Conservation (phyloP, 2,797 vertebrate species). For the Calcarius lapponicus region DNA sequence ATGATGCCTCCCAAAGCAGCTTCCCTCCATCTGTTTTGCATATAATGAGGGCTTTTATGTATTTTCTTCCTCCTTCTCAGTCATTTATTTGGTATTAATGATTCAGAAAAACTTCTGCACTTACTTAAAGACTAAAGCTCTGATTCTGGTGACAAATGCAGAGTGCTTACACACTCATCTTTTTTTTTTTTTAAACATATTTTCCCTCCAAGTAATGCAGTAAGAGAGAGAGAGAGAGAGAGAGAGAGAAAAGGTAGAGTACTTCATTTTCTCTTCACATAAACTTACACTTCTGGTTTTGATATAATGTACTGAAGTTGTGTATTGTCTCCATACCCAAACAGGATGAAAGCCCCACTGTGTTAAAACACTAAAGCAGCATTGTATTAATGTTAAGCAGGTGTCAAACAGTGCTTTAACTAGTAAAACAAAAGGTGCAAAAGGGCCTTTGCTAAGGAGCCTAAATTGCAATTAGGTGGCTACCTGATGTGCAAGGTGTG, state of each 20-base stretch:
- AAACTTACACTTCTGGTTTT: not conserved
- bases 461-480: not conserved
- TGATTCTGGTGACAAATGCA: not conserved
- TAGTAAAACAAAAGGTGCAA: not conserved
- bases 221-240: not conserved
- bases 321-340: not conserved
- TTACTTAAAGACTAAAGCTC: not conserved
- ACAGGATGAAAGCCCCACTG: not conserved
- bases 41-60: not conserved
- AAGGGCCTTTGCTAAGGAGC: not conserved
- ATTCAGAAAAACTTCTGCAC: not conserved
- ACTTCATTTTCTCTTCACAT: not conserved
- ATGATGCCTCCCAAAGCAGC: not conserved
- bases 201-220: not conserved
- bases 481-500: not conserved
- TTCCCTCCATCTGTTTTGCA: not conserved
- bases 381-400: not conserved
- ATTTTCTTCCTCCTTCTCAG: slow-evolving; percentile 1
- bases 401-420: not conserved
- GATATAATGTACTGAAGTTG: not conserved
- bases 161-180: not conserved
- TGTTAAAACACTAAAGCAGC: not conserved
- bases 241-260: not conserved
- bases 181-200: not conserved
- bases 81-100: not conserved